Conservation (phyloP, 2,113 vertebrate species). For the Scalopus aquaticus region DNA sequence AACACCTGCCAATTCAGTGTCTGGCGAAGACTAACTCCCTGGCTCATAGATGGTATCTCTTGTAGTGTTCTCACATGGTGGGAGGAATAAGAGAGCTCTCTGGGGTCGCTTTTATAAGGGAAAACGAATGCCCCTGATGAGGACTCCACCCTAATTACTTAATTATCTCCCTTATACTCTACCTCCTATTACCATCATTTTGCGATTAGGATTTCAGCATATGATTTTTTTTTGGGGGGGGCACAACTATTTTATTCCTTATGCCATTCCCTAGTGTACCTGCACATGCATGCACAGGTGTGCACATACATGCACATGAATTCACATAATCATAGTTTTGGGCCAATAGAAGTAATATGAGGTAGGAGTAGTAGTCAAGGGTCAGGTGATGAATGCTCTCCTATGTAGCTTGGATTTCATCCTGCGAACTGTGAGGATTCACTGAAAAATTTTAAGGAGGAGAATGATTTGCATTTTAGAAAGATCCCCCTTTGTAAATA, state of each 20-base stretch:
- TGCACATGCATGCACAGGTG: not conserved
- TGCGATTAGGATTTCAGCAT: not conserved
- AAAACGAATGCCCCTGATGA: not conserved
- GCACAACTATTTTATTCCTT: not conserved
- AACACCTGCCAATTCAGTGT: not conserved
- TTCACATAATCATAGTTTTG: not conserved
- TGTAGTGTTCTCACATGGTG: not conserved
- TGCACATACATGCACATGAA: not conserved
- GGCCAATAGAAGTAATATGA: not conserved
- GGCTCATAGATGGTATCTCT: not conserved
- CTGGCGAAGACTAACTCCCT: not conserved
- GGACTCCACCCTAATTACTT: not conserved
- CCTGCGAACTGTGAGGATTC: not conserved
- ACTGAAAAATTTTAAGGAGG: conserved; percentile 1
- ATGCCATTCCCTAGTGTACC: not conserved
- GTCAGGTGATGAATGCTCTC: not conserved
- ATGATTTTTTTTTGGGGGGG: not conserved
- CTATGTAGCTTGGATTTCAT: not conserved
- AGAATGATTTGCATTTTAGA: not conserved
- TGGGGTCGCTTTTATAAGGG: not conserved
- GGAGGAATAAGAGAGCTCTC: not conserved
- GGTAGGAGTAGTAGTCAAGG: not conserved
- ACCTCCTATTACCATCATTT: not conserved
- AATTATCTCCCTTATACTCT: not conserved
- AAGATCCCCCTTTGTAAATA: not conserved